A percentile compares a stretch with the other conserved stretches of the same genome.
phyloP scores from a whole-genome alignment of 1,140 invertebrate genomes.

The Leptopilina boulardi region DNA sequence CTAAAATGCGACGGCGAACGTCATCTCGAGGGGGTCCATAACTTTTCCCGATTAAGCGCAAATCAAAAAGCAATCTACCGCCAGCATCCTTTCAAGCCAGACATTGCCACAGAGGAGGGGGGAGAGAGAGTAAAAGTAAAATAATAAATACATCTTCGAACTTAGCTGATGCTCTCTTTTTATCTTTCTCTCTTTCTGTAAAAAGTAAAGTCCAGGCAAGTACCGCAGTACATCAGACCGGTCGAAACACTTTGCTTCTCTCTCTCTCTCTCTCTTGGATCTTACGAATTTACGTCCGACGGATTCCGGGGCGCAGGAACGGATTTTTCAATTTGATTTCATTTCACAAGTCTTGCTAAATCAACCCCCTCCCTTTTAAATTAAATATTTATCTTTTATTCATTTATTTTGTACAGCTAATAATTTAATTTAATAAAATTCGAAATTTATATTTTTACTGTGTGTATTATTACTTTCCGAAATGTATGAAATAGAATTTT shows the following conservation, averaged over 20 bases:
- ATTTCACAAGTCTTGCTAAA: background rate
- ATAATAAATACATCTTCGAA: conserved; percentile 30
- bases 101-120: conserved; percentile 35
- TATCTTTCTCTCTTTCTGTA: too few relatives aligned
- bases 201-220: conserved; percentile 17
- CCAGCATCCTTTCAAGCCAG: conserved; percentile 41
- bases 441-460: too few relatives aligned
- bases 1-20: conserved; percentile 42
- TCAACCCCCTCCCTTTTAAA: background rate
- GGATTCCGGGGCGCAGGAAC: conserved; percentile 30
- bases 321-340: conserved; percentile 5
- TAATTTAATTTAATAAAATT: too few relatives aligned
- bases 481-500: too few relatives aligned
- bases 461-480: too few relatives aligned
- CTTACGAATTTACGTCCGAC: conserved; percentile 44
- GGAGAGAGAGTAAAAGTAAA: conserved; percentile 39
- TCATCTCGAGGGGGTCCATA: conserved; percentile 63
- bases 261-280: conserved; percentile 39
- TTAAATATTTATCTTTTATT: background rate
- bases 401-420: too few relatives aligned
- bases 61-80: conserved; percentile 72
- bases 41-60: conserved; percentile 73
- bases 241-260: conserved; percentile 44
- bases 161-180: background rate
- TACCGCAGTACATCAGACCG: conserved; percentile 41